Conservation (phyloP, 2,888 invertebrate genomes). For the Lobophora halterata region DNA sequence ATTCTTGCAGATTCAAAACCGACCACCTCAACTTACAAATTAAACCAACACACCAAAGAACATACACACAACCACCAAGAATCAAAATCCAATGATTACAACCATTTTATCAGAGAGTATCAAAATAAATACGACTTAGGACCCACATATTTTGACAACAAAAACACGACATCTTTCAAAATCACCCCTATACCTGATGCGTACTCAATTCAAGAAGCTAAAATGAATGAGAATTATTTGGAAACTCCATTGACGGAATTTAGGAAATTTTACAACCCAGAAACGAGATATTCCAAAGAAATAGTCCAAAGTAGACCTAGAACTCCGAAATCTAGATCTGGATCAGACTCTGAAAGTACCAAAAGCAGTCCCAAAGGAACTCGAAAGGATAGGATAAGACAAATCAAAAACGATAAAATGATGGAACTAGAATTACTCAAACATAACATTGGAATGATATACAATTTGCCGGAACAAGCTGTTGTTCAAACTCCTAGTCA, state of each 20-base stretch:
- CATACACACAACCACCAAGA: slow-evolving; percentile 27
- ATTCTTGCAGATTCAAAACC: slow-evolving; percentile 35
- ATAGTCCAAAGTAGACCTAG: slow-evolving; percentile 2
- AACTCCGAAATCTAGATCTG: slow-evolving; percentile 11
- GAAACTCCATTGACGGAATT: slow-evolving; percentile 64
- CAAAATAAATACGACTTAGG: slow-evolving; percentile 40
- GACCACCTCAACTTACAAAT: slow-evolving; percentile 32
- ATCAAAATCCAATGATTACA: slow-evolving; percentile 35
- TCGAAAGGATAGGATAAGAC: slow-evolving; percentile 24
- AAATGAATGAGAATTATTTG: slow-evolving; percentile 42
- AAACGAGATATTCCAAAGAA: slow-evolving; percentile 8
- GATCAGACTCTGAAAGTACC: not conserved
- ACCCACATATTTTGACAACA: slow-evolving; percentile 40
- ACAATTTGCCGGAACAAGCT: slow-evolving; percentile 36
- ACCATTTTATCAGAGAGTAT: slow-evolving; percentile 55
- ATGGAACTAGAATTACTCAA: slow-evolving; percentile 48
- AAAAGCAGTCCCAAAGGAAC: slow-evolving; percentile 6
- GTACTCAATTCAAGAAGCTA: slow-evolving; percentile 4
- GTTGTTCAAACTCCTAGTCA: slow-evolving; percentile 10
- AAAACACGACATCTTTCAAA: slow-evolving; percentile 29
- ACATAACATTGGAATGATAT: slow-evolving; percentile 47
- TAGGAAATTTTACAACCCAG: slow-evolving; percentile 55
- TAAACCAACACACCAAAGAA: slow-evolving; percentile 24
- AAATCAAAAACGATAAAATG: slow-evolving; percentile 30
- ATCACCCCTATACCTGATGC: slow-evolving; percentile 13